Base-by-base conservation (phyloP, 2,113 vertebrate genomes). In the Cyanoramphus novaezelandiae region DNA sequence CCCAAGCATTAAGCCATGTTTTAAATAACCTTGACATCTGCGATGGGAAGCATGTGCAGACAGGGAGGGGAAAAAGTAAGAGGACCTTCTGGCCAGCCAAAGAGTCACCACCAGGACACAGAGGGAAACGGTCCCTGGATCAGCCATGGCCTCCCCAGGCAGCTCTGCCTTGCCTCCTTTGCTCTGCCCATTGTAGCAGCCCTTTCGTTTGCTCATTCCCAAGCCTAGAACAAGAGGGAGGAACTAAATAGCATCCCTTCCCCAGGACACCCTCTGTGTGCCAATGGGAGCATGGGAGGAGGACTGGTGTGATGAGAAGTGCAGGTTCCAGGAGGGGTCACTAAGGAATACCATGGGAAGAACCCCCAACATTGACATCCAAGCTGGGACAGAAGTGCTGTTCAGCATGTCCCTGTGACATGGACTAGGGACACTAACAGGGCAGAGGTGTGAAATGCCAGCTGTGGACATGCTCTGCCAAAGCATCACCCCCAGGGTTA, bases 311-410 rank as follows among this genome's bases (percentile, higher is more conserved):
- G 65, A 49, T 44, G 67, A n/a, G 76, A 76, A 93, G 68, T 3
- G 25, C 41, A 24, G 13, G 46, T 79, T 52, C 31, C 28, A 1
- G 37, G 21, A 55, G 6, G n/a, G 49, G n/a, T 33, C 86, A 52
- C 78, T 55, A 17, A 86, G 13, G 28, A 62, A 33, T n/a, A 44
- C 82, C 41, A 4, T 1, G 7, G 83, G 95, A 97, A 97, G 90
- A 98, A 98, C 96, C 95, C 97, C 98, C 85, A 96, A 95, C 57
- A 4, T 77, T 94, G 91, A 97, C 94, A 92, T n/a, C 65, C 11
- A 3, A 77, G 91, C 27, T 85, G 94, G 97, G 97, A 97, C 95
- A 98, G 97, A 93, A 55, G 0, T 47, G 85, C 95, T 98, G 29
- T 1, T 21, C 6, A 0, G 33, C 57, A n/a, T 5, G 46, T 82